Evolutionary conservation across 2,888 invertebrate species (phyloP).

Genomic region (Punctoribates punctum): DNA sequence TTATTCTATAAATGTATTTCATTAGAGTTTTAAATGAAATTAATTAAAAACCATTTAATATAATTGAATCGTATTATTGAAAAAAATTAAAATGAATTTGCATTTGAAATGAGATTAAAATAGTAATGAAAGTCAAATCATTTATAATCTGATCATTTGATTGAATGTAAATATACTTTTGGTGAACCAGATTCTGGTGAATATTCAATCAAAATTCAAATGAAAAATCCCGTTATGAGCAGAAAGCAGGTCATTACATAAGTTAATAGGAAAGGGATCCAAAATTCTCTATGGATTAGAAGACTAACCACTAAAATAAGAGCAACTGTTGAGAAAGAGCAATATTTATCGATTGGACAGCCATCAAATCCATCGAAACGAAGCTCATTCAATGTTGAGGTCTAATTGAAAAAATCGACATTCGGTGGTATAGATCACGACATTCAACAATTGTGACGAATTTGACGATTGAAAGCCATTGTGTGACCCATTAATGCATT

Average conservation of each 20-base stretch:
- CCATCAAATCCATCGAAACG: background rate
- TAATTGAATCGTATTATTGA: background rate
- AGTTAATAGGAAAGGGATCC: background rate
- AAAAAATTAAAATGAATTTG: background rate
- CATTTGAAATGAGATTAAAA: background rate
- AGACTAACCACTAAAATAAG: background rate
- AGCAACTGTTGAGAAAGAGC: background rate
- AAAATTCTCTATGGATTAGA: conserved; percentile 10
- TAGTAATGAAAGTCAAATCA: background rate
- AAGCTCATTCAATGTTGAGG: background rate
- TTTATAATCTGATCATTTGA: background rate
- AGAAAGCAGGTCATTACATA: background rate
- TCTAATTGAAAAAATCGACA: background rate
- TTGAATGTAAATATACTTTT: background rate
- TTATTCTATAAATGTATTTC: too few species aligned
- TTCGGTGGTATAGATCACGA: conserved; percentile 5
- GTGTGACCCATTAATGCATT: conserved; percentile 19
- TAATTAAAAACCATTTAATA: background rate
- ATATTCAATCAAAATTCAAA: background rate
- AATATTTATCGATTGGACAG: background rate
- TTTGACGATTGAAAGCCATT: background rate
- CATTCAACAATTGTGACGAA: conserved; percentile 12
- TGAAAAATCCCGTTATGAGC: background rate
- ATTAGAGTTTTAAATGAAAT: background rate
- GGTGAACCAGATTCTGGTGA: background rate